Evolutionary conservation across 2,888 invertebrate genomes (phyloP), one percentile per base, ranked within the genome.

Genomic region (Agonopterix alstromeriana): DNA sequence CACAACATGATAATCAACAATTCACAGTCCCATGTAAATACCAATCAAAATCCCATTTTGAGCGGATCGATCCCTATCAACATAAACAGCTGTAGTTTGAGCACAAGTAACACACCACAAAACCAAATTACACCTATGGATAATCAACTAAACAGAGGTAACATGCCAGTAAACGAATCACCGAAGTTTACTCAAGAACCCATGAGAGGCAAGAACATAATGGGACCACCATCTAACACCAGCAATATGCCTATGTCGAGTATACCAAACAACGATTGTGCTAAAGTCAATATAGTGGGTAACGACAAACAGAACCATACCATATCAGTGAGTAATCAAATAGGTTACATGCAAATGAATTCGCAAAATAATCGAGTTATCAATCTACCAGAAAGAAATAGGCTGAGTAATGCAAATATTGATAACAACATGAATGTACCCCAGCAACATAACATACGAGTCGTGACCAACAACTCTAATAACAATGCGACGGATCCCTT

Each of bases 321-420:
- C 1, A 83, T 89, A 59, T 76, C 87, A 17, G 81, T 86, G 4
- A 85, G 68, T 58, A 89, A 82, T 60, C 89, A 85, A 69, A 75
- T 88, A 52, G 82, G 84, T 48, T 89, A 80, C 51, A 80, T 89
- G 74, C 83, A 86, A 63, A 83, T 89, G 82, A 88, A 85, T 63
- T 59, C 81, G 5, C 83, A 80, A 55, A 86, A 79, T 57, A 86
- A 79, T 53, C 77, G 89, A 63, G 77, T 87, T 7, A 87, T 89
- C 14, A 88, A 86, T 61, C 70, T 89, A 49, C 85, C 88, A 47
- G 89, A 89, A 55, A 75, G 88, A 53, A 84, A 70, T 48, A 74
- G 88, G 62, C 66, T 84, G 50, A 79, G 68, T 55, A 81, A 73
- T 58, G 45, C 79, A 40, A 85, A 72, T 53, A 53, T 81, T 27